Evolutionary conservation across 2,888 invertebrate genomes (phyloP).

Genomic region (Chloroclystis v-ata): DNA sequence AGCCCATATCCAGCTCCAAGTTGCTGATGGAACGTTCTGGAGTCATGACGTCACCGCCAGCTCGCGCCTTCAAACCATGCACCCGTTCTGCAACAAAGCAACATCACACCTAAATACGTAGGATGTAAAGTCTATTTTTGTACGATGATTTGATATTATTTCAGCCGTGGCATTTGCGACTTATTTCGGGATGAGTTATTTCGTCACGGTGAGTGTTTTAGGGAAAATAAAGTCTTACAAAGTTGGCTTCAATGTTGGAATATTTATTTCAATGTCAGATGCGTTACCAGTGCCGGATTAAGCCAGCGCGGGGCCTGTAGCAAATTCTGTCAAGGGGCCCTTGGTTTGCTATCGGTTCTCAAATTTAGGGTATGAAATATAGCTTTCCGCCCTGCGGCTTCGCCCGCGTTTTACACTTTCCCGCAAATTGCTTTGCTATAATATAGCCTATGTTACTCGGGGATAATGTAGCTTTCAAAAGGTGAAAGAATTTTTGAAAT

Average conservation of each 20-base stretch:
- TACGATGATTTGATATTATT: conserved; percentile 23
- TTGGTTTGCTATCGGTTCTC: too few relatives aligned
- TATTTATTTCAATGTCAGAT: conserved; percentile 10
- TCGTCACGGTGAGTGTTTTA: conserved; percentile 6
- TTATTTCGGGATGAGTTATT: conserved; percentile 23
- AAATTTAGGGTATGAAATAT: too few relatives aligned
- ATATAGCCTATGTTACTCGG: too few relatives aligned
- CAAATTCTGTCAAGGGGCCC: too few relatives aligned
- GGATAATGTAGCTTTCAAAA: too few relatives aligned
- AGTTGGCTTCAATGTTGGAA: conserved; percentile 7
- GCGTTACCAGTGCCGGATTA: conserved; percentile 4
- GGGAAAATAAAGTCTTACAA: conserved; percentile 2
- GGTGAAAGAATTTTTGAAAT: too few relatives aligned
- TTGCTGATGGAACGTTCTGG: conserved; percentile 62
- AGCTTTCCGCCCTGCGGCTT: too few relatives aligned
- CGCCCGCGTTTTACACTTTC: too few relatives aligned
- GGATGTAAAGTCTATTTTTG: conserved; percentile 20
- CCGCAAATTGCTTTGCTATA: too few relatives aligned
- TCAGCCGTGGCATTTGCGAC: conserved; percentile 21
- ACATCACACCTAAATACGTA: conserved; percentile 11
- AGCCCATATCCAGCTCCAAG: conserved; percentile 62
- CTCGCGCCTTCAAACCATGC: conserved; percentile 57
- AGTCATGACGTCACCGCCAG: conserved; percentile 66
- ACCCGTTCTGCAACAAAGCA: conserved; percentile 56
- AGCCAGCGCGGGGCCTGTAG: too few relatives aligned